phyloP scores from a whole-genome alignment of 2,113 vertebrate genomes.

The Carlito syrichta region DNA sequence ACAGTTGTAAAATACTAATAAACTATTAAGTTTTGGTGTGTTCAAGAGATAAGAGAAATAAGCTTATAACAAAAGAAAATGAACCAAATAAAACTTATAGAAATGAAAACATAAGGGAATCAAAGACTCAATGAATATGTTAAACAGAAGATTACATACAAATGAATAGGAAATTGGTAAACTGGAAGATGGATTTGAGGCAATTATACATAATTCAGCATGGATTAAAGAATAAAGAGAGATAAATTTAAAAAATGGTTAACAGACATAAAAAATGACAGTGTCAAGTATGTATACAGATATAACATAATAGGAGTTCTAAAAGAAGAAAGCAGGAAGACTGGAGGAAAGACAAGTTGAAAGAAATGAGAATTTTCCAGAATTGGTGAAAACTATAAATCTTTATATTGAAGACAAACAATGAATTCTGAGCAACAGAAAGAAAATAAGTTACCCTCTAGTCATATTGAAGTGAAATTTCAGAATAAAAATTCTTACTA shows the following conservation, averaged over 20 bases:
- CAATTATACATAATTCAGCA: neutral
- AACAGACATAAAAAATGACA: neutral
- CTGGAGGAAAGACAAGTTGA: neutral
- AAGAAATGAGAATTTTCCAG: neutral
- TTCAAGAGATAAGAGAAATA: neutral
- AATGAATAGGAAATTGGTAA: neutral
- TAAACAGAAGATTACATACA: neutral
- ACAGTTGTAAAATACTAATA: neutral
- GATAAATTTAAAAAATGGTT: neutral
- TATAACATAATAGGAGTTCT: neutral
- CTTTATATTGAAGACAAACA: slow-evolving; percentile 21
- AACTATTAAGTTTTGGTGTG: neutral
- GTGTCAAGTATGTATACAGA: neutral
- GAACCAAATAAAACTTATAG: neutral
- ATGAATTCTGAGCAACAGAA: neutral
- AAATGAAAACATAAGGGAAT: slow-evolving; percentile 6
- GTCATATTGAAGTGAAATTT: neutral
- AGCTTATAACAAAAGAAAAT: neutral
- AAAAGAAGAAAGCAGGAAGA: neutral
- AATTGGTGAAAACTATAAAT: neutral
- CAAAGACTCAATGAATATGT: neutral
- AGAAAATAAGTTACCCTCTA: neutral
- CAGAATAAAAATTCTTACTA: neutral
- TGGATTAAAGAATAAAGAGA: neutral
- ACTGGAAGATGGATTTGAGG: neutral